Base-by-base conservation (phyloP, 1,140 invertebrate species). In the Heterodera schachtii region DNA sequence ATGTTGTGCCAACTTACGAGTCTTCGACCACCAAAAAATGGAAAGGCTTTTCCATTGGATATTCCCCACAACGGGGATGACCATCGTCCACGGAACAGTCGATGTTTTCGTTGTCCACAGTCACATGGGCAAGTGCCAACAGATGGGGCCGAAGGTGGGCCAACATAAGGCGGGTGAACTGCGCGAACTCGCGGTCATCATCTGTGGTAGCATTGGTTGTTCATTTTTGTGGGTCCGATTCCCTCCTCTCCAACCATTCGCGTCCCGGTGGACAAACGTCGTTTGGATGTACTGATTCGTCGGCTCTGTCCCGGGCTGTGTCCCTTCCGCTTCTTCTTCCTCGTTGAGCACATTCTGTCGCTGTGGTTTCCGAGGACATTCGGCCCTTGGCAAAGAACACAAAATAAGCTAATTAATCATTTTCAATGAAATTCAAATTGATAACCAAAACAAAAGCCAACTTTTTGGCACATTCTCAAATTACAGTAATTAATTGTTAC, bases 1-100 rank as follows among this genome's bases (percentile, higher is more conserved):
- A 52, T 52, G 11, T 31, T 52, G 49, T 52, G 49, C 81, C 31
- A 11, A 43, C 84, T 84, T 81, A 85, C 84, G 84, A 76, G 70
- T 85, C 84, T 67, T 85, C 84, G 19, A 85, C 75, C 31, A 85
- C 75, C 6, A 85, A 69, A 71, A 87, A 85, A 69, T 85, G 84
- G 43, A 83, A 85, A 31, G 85, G 52, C 21, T 67, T 57, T 31
- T 81, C 76, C 47, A 66, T 19, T 1, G 84, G 85, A 47, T 84
- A 85, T 21, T 85, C 84, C 70, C 69, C 74, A 69, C 84, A 85
- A 31, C 73, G 81, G n/a, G 31, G 52, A 43, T 80, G 69, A 6
- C 69, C 21, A 16, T 43, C n/a, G 21, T 64, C 46, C n/a, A n/a
- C 46, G 16, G 21, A 41, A 41, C 77, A 86, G n/a, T 86, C 74